Conservation (phyloP, 2,797 vertebrate species). For the Megalops cyprinoides region DNA sequence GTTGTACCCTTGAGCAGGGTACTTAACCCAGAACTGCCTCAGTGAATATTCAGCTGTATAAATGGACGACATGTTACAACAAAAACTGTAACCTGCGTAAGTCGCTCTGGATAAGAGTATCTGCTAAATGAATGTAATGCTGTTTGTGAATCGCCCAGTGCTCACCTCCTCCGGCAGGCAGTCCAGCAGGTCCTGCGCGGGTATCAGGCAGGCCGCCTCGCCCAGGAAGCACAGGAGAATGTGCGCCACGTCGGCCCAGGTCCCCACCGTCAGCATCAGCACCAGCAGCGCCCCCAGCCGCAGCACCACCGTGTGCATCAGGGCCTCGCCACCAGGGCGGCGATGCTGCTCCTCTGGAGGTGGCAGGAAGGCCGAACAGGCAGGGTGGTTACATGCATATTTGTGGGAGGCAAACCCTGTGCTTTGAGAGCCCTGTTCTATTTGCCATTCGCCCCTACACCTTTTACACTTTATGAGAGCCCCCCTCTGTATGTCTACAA, state of each 20-base stretch:
- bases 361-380: conserved; percentile 6
- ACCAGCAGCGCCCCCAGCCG: conserved; percentile 81
- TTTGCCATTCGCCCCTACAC: no score
- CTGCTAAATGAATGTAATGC: no score
- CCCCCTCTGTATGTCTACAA: neutral
- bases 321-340: conserved; percentile 44
- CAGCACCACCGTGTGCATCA: conserved; percentile 72
- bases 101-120: no score
- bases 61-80: no score
- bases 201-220: conserved; percentile 78
- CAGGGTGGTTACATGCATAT: no score
- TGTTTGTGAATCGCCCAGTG: neutral
- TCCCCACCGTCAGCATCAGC: conserved; percentile 81
- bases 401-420: no score
- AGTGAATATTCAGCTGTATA: no score
- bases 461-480: no score
- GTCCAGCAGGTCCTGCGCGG: conserved; percentile 65
- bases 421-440: no score
- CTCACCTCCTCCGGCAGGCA: conserved; percentile 66
- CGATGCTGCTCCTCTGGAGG: conserved; percentile 76
- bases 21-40: no score
- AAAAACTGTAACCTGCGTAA: no score
- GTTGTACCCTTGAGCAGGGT: no score
- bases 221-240: conserved; percentile 76
- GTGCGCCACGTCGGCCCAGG: conserved; percentile 80